Conservation (phyloP, 2,797 vertebrate species). For the Strix occidentalis region DNA sequence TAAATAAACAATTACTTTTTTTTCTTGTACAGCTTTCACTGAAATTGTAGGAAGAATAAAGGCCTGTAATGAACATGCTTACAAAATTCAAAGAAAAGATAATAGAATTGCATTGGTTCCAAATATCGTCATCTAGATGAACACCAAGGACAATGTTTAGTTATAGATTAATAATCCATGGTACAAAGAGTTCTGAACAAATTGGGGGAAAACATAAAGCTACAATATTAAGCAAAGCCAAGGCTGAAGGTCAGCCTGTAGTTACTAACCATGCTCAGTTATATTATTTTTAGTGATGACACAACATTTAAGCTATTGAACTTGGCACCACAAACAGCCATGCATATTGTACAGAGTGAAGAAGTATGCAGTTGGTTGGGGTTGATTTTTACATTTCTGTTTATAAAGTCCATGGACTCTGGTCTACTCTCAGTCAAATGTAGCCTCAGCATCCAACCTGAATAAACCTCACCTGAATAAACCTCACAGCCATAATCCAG, state of each 20-base stretch:
- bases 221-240: slow-evolving; percentile 58
- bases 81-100: slow-evolving; percentile 54
- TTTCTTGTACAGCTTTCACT: background rate
- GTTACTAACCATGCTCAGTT: background rate
- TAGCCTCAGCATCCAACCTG: background rate
- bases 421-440: background rate
- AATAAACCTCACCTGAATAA: background rate
- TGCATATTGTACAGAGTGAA: background rate
- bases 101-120: slow-evolving; percentile 76
- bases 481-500: background rate
- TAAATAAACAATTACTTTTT: background rate
- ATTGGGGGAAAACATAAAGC: slow-evolving; percentile 77
- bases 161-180: slow-evolving; percentile 86
- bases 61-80: background rate
- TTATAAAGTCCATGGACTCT: background rate
- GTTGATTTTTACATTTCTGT: background rate
- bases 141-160: slow-evolving; percentile 83
- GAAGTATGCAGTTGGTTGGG: background rate
- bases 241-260: slow-evolving; percentile 53
- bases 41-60: slow-evolving; percentile 1
- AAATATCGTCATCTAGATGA: slow-evolving; percentile 67
- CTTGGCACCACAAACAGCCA: background rate
- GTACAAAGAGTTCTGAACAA: slow-evolving; percentile 84
- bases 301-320: background rate
- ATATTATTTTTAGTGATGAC: slow-evolving; percentile 18